phyloP scores from a whole-genome alignment of 2,113 vertebrate genomes.

The Oncorhynchus mykiss region DNA sequence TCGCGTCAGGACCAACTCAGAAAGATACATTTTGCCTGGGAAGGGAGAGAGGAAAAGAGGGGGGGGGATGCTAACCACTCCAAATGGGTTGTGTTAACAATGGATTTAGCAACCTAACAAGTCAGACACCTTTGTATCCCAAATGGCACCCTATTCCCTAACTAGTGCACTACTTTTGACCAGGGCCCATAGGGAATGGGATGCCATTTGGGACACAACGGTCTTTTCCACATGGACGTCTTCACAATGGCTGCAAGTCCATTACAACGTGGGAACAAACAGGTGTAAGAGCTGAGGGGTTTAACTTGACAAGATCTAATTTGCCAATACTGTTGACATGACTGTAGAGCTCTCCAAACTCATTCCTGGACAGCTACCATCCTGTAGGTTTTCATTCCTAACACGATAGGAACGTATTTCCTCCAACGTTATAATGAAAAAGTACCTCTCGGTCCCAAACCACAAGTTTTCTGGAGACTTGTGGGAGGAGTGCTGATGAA shows the following conservation, averaged over 20 bases:
- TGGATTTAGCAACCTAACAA: not conserved
- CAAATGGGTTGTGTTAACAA: not conserved
- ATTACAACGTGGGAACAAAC: not conserved
- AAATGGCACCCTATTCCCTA: no score
- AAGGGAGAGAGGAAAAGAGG: no score
- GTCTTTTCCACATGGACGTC: not conserved
- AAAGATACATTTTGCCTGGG: not conserved
- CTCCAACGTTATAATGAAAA: no score
- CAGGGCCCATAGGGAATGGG: not conserved
- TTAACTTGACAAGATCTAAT: not conserved
- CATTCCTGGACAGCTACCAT: no score
- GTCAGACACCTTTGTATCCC: no score
- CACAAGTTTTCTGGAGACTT: no score
- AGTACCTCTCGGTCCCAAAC: not conserved
- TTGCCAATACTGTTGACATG: not conserved
- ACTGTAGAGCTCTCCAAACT: not conserved
- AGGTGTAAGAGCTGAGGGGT: not conserved
- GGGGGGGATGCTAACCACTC: not conserved
- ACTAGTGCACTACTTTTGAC: no score
- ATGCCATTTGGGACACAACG: no score
- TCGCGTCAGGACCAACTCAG: slow-evolving; percentile 19
- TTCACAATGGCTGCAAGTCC: not conserved
- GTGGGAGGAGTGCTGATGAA: no score
- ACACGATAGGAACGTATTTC: no score
- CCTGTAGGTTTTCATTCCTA: no score